Conservation (phyloP, 2,888 invertebrate species). For the Fissipunctia ypsillon region DNA sequence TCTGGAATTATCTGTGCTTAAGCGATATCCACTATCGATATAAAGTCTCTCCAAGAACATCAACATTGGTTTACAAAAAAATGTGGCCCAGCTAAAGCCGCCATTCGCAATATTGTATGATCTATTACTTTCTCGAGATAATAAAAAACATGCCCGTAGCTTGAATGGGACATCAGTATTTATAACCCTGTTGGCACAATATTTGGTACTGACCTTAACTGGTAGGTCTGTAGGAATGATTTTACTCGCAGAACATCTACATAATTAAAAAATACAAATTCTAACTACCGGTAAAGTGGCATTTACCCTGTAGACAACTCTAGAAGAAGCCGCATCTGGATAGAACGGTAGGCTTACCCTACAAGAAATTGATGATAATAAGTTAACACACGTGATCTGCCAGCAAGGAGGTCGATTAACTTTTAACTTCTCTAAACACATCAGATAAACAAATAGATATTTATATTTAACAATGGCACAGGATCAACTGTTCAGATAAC, state of each 20-base stretch:
- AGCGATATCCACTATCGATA: constrained; percentile 53
- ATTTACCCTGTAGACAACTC: background rate
- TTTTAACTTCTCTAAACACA: constrained; percentile 36
- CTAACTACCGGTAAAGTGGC: background rate
- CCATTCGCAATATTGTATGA: constrained; percentile 8
- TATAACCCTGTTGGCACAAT: background rate
- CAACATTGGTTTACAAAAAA: constrained; percentile 54
- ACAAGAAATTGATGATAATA: constrained; percentile 22
- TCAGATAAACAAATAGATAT: constrained; percentile 44
- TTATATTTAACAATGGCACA: constrained; percentile 55
- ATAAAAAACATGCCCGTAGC: background rate
- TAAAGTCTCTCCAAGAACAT: constrained; percentile 38
- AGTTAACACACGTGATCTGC: constrained; percentile 1
- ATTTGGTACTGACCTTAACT: background rate
- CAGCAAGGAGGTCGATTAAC: constrained; percentile 24
- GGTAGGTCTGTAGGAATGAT: too few species aligned
- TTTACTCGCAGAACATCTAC: background rate
- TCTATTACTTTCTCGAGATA: background rate
- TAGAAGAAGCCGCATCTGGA: background rate
- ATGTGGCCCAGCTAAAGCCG: constrained; percentile 28
- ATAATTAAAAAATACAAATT: background rate
- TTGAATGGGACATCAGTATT: background rate
- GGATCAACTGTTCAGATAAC: constrained; percentile 50
- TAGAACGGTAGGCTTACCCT: background rate
- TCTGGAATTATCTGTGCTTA: constrained; percentile 61